A percentile compares a stretch with the other conserved stretches of the same genome.
phyloP scores from a whole-genome alignment of 1,140 invertebrate genomes.

The Elymnias hypermnestra region DNA sequence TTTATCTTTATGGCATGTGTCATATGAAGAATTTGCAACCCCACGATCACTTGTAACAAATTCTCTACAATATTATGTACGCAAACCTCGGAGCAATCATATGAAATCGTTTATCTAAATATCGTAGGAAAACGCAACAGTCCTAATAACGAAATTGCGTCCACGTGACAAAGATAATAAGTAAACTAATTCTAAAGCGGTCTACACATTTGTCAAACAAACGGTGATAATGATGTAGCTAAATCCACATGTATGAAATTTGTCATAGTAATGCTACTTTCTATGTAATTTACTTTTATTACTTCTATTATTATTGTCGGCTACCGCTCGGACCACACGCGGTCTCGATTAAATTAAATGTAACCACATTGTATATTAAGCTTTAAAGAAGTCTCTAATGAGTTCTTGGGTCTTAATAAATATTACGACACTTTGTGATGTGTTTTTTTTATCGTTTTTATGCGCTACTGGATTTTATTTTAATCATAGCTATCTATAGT shows the following conservation, averaged over 20 bases:
- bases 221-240: constrained; percentile 10
- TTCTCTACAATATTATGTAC: not conserved
- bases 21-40: too few relatives aligned
- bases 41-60: not conserved
- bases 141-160: constrained; percentile 4
- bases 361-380: constrained; percentile 51
- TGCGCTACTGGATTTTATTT: constrained; percentile 5
- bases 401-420: constrained; percentile 45
- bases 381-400: constrained; percentile 41
- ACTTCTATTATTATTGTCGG: constrained; percentile 38
- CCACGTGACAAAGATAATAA: constrained; percentile 9
- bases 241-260: constrained; percentile 12
- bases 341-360: constrained; percentile 58
- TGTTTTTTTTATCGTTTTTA: constrained; percentile 6
- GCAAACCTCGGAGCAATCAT: not conserved
- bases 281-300: constrained; percentile 46
- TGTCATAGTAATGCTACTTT: constrained; percentile 25
- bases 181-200: constrained; percentile 10
- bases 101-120: too few relatives aligned
- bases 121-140: constrained; percentile 2
- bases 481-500: not conserved
- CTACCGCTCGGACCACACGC: constrained; percentile 60
- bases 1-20: too few relatives aligned
- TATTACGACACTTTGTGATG: constrained; percentile 22
- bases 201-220: constrained; percentile 7